These are phyloP conservation scores for Cheiracanthium punctorium DNA, from an alignment of 2,888 invertebrate species.

Conservation along the genomic window DNA sequence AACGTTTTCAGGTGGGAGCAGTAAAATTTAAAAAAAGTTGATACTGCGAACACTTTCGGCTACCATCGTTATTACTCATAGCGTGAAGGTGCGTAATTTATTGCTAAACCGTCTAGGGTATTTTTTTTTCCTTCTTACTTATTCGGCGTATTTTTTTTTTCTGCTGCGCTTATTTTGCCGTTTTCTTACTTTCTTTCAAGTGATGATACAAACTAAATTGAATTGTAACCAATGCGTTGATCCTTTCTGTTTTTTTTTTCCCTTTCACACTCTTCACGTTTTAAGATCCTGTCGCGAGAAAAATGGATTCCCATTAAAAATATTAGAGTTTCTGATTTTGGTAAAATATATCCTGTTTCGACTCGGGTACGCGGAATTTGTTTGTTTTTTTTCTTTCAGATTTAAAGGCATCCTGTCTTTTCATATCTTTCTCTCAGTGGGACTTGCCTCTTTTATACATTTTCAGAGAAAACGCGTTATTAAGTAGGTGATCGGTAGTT, in stretches of 20 bases:
- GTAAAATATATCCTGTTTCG: background rate
- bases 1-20: conserved; percentile 57
- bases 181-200: background rate
- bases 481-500: no score
- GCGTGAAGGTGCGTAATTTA: conserved; percentile 54
- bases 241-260: background rate
- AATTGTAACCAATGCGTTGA: conserved; percentile 15
- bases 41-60: conserved; percentile 43
- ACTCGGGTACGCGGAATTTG: background rate
- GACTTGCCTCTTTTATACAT: background rate
- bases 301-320: conserved; percentile 10
- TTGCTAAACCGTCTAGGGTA: conserved; percentile 33
- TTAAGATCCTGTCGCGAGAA: background rate
- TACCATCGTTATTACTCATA: conserved; percentile 55
- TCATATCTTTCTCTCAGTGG: background rate
- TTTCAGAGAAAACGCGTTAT: no score
- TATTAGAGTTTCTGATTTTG: conserved; percentile 3
- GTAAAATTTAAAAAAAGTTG: conserved; percentile 60
- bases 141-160: background rate
- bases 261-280: background rate
- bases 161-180: conserved; percentile 16
- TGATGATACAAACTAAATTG: conserved; percentile 13
- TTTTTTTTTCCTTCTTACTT: no score
- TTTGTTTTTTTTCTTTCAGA: background rate
- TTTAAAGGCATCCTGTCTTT: background rate